A percentile compares a stretch with the other conserved stretches of the same genome.
Evolutionary conservation across 2,888 invertebrate genomes (phyloP).

Genomic region (Melieria omissa): DNA sequence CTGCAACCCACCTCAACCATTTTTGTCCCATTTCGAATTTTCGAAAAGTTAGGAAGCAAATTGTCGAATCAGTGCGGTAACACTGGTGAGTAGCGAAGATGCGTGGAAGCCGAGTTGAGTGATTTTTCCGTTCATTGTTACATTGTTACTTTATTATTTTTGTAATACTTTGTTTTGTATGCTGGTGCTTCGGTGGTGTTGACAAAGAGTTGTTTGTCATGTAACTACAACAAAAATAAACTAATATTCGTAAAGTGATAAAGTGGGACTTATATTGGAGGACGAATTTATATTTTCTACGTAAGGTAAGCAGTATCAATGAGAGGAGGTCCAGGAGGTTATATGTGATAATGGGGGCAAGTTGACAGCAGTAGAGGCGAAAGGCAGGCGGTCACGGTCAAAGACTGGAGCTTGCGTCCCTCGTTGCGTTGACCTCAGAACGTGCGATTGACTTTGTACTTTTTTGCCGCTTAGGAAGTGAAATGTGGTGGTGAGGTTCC

Average conservation of each 20-base stretch:
- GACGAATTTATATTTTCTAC: constrained; percentile 22
- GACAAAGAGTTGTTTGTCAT: constrained; percentile 19
- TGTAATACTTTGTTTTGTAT: constrained; percentile 28
- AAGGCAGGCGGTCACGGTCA: too few relatives aligned
- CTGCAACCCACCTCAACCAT: too few relatives aligned
- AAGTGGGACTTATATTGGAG: constrained; percentile 1
- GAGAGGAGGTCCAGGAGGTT: too few relatives aligned
- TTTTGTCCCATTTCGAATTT: too few relatives aligned
- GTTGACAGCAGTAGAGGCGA: too few relatives aligned
- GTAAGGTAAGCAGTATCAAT: constrained; percentile 19
- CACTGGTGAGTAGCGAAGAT: constrained; percentile 23
- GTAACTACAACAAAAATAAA: constrained; percentile 16
- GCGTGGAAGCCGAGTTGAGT: constrained; percentile 24
- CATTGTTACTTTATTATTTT: constrained; percentile 33
- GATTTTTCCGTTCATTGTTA: constrained; percentile 29
- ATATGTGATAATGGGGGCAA: too few relatives aligned
- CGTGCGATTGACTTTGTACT: too few relatives aligned
- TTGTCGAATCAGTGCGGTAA: background rate
- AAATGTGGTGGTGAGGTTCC: too few relatives aligned
- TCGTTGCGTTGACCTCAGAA: too few relatives aligned
- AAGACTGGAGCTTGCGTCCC: too few relatives aligned
- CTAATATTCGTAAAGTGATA: constrained; percentile 12
- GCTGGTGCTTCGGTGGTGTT: constrained; percentile 14
- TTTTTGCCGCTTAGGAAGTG: too few relatives aligned
- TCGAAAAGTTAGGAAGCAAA: too few relatives aligned